Base-by-base conservation (phyloP, 1,140 invertebrate genomes). In the Spodoptera litura region DNA sequence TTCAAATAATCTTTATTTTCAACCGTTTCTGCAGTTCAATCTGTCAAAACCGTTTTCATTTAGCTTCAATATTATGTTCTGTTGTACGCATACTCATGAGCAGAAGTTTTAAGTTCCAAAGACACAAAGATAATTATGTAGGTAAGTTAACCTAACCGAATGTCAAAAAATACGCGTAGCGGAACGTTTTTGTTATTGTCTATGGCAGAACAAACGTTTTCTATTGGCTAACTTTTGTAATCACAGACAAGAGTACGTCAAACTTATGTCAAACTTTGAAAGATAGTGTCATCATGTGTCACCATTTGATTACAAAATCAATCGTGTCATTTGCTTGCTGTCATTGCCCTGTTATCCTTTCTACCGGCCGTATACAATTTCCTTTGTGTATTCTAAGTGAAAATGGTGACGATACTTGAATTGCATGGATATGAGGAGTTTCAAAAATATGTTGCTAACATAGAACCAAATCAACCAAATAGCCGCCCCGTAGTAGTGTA, bases 401-500 rank as follows among this genome's bases (percentile, higher is more conserved):
- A 81, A 79, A 91, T 93, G 89, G 88, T 91, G 79, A 74, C 86
- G 4, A 70, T 70, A 51, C 82, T 93, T 71, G 59, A 61, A 9
- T 35, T 75, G 25, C 52, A 55, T 27, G 90, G 90, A 4, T 93
- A 89, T 80, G 87, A 92, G 12, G 88, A 89, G n/a, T 94, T 93
- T 78, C 70, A 59, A 51, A 89, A 91, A 81, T 93, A 91, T 75
- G 85, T 85, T 10, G 83, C 90, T 15, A 85, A 75, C 20, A 85
- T 93, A 44, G 85, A 91, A 52, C 20, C 74, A 4, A 86, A 88
- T 38, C 84, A 91, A 52, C 20, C 74, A 4, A 86, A 88, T 38
- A 87, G 86, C 20, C 86, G 85, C 79, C 86, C 95, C 2, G 94
- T 96, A 44, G 94, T 96, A 84, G 94, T 97, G 13, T 95, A 96